phyloP scores from a whole-genome alignment of 2,888 invertebrate genomes.

The Nesidiocoris tenuis region DNA sequence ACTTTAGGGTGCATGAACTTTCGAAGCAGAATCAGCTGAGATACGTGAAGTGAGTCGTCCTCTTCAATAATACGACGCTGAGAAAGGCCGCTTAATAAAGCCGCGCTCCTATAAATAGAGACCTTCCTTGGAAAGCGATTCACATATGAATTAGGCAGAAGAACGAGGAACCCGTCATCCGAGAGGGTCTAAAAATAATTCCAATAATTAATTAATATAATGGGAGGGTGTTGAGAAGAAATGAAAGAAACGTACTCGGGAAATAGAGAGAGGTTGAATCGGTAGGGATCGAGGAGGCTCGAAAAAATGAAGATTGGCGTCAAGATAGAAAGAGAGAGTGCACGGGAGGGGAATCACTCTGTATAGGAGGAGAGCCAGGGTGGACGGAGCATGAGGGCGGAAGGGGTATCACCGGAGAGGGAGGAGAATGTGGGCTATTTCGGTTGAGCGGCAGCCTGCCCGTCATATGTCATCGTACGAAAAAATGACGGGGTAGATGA shows the following conservation, averaged over 20 bases:
- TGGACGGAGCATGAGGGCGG: not conserved
- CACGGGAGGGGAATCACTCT: not conserved
- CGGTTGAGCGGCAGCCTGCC: conserved; percentile 11
- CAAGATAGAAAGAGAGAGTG: not conserved
- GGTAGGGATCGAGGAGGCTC: not conserved
- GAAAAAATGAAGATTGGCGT: not conserved
- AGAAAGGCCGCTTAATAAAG: conserved; percentile 31
- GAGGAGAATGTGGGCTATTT: conserved; percentile 11
- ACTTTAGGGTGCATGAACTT: too few species aligned
- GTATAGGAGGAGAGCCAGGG: not conserved
- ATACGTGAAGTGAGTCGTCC: not conserved
- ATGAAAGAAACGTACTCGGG: not conserved
- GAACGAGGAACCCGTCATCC: conserved; percentile 21
- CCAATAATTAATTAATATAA: conserved; percentile 35
- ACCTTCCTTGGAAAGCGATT: conserved; percentile 20
- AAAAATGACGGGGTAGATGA: conserved; percentile 32
- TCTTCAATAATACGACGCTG: not conserved
- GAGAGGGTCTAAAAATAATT: conserved; percentile 32
- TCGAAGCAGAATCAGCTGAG: too few species aligned
- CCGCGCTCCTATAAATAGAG: conserved; percentile 17
- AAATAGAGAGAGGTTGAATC: not conserved
- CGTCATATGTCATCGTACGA: conserved; percentile 33
- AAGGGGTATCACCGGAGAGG: not conserved
- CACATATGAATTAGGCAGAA: conserved; percentile 31
- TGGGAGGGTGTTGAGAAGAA: conserved; percentile 17